A percentile compares a stretch with the other conserved stretches of the same genome.
Conservation (phyloP, 2,888 invertebrate genomes). For the Sarcophaga carnaria region DNA sequence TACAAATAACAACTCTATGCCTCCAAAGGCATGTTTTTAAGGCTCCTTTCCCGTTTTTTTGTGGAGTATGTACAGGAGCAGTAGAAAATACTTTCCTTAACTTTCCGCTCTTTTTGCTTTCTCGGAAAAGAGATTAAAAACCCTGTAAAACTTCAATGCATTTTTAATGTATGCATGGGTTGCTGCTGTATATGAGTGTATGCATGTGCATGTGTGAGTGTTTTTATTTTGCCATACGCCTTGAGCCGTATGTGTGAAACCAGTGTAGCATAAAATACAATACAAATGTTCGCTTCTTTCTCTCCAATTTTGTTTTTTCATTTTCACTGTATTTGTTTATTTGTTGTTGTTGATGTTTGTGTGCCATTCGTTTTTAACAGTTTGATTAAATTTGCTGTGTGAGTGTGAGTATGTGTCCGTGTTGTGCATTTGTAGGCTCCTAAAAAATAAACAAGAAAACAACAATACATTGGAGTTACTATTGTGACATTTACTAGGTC, state of each 20-base stretch:
- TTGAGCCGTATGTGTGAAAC: constrained; percentile 58
- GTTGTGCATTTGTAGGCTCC: constrained; percentile 47
- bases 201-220: background rate
- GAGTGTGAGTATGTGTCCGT: background rate
- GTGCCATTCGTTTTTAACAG: background rate
- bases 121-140: background rate
- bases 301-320: background rate
- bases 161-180: background rate
- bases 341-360: constrained; percentile 7
- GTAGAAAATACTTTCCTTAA: too few species aligned
- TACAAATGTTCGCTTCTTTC: constrained; percentile 2
- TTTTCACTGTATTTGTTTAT: constrained; percentile 11
- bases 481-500: constrained; percentile 17
- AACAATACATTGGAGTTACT: constrained; percentile 48
- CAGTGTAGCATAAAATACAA: constrained; percentile 64
- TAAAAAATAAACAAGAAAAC: constrained; percentile 15
- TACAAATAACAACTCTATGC: too few species aligned
- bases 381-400: background rate
- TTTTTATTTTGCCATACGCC: constrained; percentile 29
- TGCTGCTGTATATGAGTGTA: background rate
- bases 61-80: too few species aligned
- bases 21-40: too few species aligned
- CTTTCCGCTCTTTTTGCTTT: too few species aligned
- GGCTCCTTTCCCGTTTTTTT: too few species aligned
- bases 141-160: constrained; percentile 7